Conservation (phyloP, 2,888 invertebrate genomes). For the Chaetoderma sp. region DNA sequence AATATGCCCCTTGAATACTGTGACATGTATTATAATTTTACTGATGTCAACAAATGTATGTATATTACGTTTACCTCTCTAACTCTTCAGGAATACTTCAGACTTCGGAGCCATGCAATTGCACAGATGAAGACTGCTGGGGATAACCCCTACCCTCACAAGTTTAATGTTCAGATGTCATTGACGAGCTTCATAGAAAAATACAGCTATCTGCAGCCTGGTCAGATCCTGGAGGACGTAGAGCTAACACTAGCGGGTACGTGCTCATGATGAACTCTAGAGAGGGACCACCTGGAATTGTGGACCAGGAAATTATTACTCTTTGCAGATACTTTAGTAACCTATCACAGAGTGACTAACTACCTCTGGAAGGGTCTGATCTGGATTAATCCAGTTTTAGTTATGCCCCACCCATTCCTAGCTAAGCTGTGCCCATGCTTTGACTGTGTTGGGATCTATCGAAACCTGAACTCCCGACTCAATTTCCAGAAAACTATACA, state of each 20-base stretch:
- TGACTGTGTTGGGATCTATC: no score
- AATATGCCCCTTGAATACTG: background rate
- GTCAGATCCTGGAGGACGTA: slow-evolving; percentile 77
- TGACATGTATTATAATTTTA: background rate
- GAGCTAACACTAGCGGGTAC: slow-evolving; percentile 82
- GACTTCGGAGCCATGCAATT: slow-evolving; percentile 84
- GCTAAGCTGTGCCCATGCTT: no score
- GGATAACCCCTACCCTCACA: slow-evolving; percentile 95
- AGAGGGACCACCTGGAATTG: background rate
- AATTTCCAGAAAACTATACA: no score
- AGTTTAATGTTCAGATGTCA: slow-evolving; percentile 91
- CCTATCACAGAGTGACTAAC: no score
- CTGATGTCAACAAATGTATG: background rate
- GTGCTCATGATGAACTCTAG: background rate
- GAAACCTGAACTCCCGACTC: no score
- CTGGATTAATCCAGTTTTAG: no score
- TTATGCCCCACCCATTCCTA: no score
- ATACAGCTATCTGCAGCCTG: slow-evolving; percentile 79
- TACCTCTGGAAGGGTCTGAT: no score
- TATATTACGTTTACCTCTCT: background rate
- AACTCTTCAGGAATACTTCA: slow-evolving; percentile 80
- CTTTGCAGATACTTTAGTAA: no score
- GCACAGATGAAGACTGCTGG: slow-evolving; percentile 82
- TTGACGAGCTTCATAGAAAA: slow-evolving; percentile 88
- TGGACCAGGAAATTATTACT: no score